Evolutionary conservation across 2,797 vertebrate genomes (phyloP), one percentile per base, ranked within the genome.

Genomic region (Epinephelus awoara): DNA sequence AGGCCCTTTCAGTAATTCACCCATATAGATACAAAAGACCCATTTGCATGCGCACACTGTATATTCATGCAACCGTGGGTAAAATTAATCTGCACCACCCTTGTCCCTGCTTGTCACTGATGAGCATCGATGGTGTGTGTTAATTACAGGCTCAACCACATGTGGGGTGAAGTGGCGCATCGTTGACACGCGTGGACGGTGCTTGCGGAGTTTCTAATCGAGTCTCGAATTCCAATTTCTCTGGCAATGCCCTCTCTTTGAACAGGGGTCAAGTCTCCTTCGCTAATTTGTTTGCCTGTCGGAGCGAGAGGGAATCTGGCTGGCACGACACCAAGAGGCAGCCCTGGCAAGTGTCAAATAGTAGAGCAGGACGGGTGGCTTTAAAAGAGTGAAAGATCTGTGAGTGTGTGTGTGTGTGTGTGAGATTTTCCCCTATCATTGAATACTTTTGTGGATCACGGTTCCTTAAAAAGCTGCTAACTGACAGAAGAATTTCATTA

Each of bases 151-250:
- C 42, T 49, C 40, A 44, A 85, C 68, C 65, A 76, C 52, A 25
- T 62, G 64, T 12, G 12, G 71, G 54, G 54, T 27, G 21, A 49
- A 61, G 72, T 18, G 27, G 65, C 58, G 25, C 81, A 85, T 73
- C 72, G 18, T 59, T 76, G 72, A 73, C 83, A 80, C 44, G 59
- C 57, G 38, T 56, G 70, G 57, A 75, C 25, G n/a, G 25, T 7
- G n/a, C 83, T 71, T 18, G 40, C 18, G 4, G 49, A 76, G 80
- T 64, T 78, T 85, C 49, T 91, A 91, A 92, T 91, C 79, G 77
- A 88, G 79, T 87, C 82, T 84, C 18, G 38, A 71, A 85, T 89
- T 90, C 83, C 84, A 91, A 91, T 92, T 93, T 93, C 86, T 88
- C 40, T 56, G 27, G 54, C 57, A 15, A 50, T 85, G 91, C 77